phyloP scores from a whole-genome alignment of 2,797 vertebrate species.

The Acrocephalus scirpaceus region DNA sequence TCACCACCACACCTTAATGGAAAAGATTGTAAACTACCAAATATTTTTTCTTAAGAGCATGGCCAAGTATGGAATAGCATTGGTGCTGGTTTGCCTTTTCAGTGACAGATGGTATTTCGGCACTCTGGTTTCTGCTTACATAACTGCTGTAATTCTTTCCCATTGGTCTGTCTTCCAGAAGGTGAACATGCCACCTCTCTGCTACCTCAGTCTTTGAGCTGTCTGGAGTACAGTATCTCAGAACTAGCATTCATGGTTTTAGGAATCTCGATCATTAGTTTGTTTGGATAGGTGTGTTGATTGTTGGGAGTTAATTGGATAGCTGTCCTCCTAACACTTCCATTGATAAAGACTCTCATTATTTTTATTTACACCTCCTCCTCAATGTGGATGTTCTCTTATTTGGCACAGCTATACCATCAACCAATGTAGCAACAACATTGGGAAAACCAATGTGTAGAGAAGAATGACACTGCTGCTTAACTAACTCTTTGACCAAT shows the following conservation, averaged over 20 bases:
- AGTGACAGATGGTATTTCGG: not conserved
- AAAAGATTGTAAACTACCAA: not conserved
- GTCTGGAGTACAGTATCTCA: not conserved
- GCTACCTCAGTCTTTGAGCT: not conserved
- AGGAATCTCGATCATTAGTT: not conserved
- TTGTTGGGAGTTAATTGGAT: not conserved
- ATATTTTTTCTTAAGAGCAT: not conserved
- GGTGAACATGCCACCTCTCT: not conserved
- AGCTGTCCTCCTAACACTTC: not conserved
- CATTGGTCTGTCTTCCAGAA: not conserved
- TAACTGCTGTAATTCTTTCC: not conserved
- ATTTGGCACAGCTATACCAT: not conserved
- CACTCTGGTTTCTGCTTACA: not conserved
- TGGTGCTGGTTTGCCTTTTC: not conserved
- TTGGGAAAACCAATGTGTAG: not conserved
- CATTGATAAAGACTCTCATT: not conserved
- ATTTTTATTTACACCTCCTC: not conserved
- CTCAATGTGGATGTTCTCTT: not conserved
- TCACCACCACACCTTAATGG: slow-evolving; percentile 9
- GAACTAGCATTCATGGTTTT: not conserved
- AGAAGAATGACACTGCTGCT: not conserved
- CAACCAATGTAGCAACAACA: not conserved
- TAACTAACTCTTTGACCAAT: not conserved
- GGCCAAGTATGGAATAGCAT: not conserved
- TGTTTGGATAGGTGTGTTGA: not conserved